Conservation (phyloP, 2,888 invertebrate species). For the Lasioglossum vierecki region DNA sequence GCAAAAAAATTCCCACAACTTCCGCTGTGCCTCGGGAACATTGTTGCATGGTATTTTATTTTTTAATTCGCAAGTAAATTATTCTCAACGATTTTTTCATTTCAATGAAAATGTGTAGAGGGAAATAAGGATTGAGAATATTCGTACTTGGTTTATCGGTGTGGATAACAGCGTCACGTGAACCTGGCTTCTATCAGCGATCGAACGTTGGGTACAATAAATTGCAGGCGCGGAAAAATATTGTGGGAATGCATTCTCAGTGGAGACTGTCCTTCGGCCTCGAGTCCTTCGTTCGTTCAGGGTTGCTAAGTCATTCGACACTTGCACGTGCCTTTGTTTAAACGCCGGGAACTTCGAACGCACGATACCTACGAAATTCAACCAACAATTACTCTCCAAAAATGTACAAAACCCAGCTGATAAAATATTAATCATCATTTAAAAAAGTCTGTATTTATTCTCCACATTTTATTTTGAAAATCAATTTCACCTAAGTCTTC, state of each 20-base stretch:
- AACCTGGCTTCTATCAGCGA: constrained; percentile 20
- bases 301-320: constrained; percentile 68
- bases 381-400: not conserved
- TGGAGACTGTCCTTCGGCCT: constrained; percentile 73
- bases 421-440: too few relatives aligned
- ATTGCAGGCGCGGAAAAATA: constrained; percentile 34
- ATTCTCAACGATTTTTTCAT: not conserved
- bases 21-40: not conserved
- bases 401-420: too few relatives aligned
- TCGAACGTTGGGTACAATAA: constrained; percentile 25
- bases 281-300: constrained; percentile 77
- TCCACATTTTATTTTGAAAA: too few relatives aligned
- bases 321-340: constrained; percentile 48
- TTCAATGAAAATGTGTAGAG: not conserved
- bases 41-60: not conserved
- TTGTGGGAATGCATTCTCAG: constrained; percentile 72
- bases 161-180: not conserved
- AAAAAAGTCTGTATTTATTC: too few relatives aligned
- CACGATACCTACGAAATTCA: not conserved
- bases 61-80: not conserved
- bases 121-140: not conserved
- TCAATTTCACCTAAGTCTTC: too few relatives aligned
- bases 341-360: not conserved
- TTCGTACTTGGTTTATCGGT: not conserved
- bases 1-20: constrained; percentile 22